Conservation (phyloP, 53 echinoderm and acorn worm species). For the Echinometra lucunter region DNA sequence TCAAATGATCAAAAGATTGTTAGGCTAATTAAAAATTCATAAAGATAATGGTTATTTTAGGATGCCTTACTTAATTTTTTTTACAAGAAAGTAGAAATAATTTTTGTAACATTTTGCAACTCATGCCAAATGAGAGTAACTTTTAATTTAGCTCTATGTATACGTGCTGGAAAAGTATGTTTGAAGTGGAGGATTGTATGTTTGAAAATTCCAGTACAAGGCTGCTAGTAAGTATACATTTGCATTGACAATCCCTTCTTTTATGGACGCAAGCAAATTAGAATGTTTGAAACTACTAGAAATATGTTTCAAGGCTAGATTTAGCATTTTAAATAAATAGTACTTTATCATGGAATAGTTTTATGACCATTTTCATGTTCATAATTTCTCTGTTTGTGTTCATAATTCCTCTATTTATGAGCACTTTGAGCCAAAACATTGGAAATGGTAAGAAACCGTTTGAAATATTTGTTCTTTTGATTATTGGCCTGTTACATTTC, state of each 20-base stretch:
- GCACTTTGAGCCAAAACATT: too few relatives aligned
- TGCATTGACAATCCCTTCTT: background rate
- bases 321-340: background rate
- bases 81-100: background rate
- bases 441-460: too few relatives aligned
- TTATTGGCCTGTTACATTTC: too few relatives aligned
- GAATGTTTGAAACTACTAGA: background rate
- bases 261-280: background rate
- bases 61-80: background rate
- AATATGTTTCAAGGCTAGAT: background rate
- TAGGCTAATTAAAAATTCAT: background rate
- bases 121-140: slow-evolving; percentile 14
- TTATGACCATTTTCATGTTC: background rate
- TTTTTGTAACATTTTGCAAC: background rate
- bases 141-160: background rate
- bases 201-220: background rate
- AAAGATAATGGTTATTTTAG: background rate
- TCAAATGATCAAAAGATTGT: background rate
- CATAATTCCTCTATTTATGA: background rate
- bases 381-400: background rate
- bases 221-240: background rate
- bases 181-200: background rate
- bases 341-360: background rate
- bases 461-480: too few relatives aligned
- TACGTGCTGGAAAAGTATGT: background rate